Evolutionary conservation across 2,113 vertebrate genomes (phyloP), one percentile per base, ranked within the genome.

Genomic region (Myrmophylax atrothorax): DNA sequence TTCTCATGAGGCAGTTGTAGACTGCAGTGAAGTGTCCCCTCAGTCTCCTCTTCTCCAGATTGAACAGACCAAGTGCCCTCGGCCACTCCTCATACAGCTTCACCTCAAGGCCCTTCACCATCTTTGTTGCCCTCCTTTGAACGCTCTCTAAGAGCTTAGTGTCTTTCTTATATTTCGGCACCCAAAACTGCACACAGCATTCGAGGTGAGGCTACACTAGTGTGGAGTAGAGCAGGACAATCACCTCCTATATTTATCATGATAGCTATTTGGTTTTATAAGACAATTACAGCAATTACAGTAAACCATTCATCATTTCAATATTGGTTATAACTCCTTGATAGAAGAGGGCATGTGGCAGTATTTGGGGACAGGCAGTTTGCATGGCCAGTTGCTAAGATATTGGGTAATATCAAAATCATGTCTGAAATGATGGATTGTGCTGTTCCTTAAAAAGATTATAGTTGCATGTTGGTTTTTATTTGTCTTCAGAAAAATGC

Each of bases 1-100:
- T 50, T 3, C 17, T 31, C 25, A 3, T 0, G 0, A 6, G 33
- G 35, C 35, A 49, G 12, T 0, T 50, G 25, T 31, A 50, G 40
- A 10, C 37, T 73, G 44, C 22, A 37, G 1, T 8, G 52, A 74
- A 12, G 12, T 28, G 5, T 89, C 18, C 22, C 14, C 31, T 42
- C 40, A 28, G 37, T 15, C 25, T 80, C 5, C 20, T 64, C 17
- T 38, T 62, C 37, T 80, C 77, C 44, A 59, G 67, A 37, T 23
- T 59, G 52, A 52, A 1, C 23, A 59, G 0, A 38, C 10, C 15
- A n/a, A 60, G 53, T 5, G 3, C 3, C 28, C n/a, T 75, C 53
- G 60, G 38, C 6, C 3, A 1, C 46, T 46, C 10, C 38, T 74
- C 6, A 4, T 11, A 6, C 0, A 0, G 10, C 60, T 74, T 46